Conservation (phyloP, 2,888 invertebrate genomes). For the Biston stratarius region DNA sequence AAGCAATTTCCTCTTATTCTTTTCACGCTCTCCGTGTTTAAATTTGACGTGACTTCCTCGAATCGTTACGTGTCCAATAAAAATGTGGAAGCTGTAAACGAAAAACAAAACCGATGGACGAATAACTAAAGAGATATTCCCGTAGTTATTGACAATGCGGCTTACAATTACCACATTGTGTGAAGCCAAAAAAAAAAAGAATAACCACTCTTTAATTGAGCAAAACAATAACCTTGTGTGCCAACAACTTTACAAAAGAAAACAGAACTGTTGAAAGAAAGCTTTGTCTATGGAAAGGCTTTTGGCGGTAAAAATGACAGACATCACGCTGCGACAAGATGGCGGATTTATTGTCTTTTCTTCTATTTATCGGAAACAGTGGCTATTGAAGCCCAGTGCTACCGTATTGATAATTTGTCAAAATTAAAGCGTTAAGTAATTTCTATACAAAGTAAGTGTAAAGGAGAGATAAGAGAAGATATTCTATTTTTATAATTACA, state of each 20-base stretch:
- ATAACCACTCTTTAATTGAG: slow-evolving; percentile 80
- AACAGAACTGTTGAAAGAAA: slow-evolving; percentile 55
- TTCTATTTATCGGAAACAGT: slow-evolving; percentile 30
- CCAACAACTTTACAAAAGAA: slow-evolving; percentile 64
- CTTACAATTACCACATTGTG: slow-evolving; percentile 52
- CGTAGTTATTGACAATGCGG: slow-evolving; percentile 56
- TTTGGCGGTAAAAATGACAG: slow-evolving; percentile 77
- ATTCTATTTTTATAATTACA: slow-evolving; percentile 34
- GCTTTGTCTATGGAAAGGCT: slow-evolving; percentile 56
- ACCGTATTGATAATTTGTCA: slow-evolving; percentile 73
- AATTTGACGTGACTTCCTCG: slow-evolving; percentile 48
- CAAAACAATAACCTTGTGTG: slow-evolving; percentile 74
- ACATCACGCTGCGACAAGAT: slow-evolving; percentile 71
- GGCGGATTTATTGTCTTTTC: slow-evolving; percentile 48
- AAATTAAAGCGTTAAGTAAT: slow-evolving; percentile 69
- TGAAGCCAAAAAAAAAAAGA: slow-evolving; percentile 7
- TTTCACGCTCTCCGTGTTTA: slow-evolving; percentile 26
- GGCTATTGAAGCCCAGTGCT: slow-evolving; percentile 58
- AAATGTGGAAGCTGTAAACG: slow-evolving; percentile 79
- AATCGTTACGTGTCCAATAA: slow-evolving; percentile 64
- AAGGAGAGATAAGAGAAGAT: background rate
- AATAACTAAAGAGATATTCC: slow-evolving; percentile 77
- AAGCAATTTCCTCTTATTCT: slow-evolving; percentile 3
- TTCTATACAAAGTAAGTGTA: slow-evolving; percentile 34
- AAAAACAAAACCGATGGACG: slow-evolving; percentile 52